phyloP scores from a whole-genome alignment of 2,888 invertebrate genomes.

The Napeogenes inachia region DNA sequence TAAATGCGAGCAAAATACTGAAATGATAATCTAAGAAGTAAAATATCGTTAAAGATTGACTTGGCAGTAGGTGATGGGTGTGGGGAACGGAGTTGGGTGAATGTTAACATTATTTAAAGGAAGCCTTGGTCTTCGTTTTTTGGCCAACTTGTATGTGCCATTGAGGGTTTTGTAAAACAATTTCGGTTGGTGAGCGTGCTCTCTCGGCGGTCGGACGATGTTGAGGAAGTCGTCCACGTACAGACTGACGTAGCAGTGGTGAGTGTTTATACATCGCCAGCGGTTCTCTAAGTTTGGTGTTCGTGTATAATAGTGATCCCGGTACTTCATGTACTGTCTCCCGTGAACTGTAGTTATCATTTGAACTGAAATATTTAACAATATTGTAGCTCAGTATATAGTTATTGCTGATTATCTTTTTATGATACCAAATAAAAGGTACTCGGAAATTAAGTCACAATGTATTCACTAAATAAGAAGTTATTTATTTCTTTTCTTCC shows the following conservation, averaged over 20 bases:
- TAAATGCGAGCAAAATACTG: neutral
- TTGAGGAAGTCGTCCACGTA: slow-evolving; percentile 29
- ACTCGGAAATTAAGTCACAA: too few species aligned
- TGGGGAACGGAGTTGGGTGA: slow-evolving; percentile 10
- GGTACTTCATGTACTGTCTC: slow-evolving; percentile 46
- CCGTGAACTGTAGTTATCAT: slow-evolving; percentile 45
- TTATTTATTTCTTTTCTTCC: too few species aligned
- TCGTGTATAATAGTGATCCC: slow-evolving; percentile 50
- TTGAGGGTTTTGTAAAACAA: slow-evolving; percentile 19
- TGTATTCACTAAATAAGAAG: too few species aligned
- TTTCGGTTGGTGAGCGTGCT: slow-evolving; percentile 23
- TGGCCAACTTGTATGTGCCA: slow-evolving; percentile 21
- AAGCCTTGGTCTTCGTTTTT: slow-evolving; percentile 9
- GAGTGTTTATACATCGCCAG: slow-evolving; percentile 49
- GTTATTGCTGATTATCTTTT: too few species aligned
- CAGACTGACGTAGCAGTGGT: slow-evolving; percentile 38
- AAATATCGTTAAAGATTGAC: neutral
- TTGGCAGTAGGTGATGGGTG: slow-evolving; percentile 1
- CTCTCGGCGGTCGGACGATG: slow-evolving; percentile 19
- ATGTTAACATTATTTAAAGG: neutral
- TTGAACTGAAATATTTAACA: slow-evolving; percentile 33
- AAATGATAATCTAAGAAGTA: neutral
- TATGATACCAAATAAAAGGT: too few species aligned
- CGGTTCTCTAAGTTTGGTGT: slow-evolving; percentile 41
- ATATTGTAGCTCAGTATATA: too few species aligned